Evolutionary conservation across 2,888 invertebrate species (phyloP), one percentile per base, ranked within the genome.

Genomic region (Eupithecia vulgata): DNA sequence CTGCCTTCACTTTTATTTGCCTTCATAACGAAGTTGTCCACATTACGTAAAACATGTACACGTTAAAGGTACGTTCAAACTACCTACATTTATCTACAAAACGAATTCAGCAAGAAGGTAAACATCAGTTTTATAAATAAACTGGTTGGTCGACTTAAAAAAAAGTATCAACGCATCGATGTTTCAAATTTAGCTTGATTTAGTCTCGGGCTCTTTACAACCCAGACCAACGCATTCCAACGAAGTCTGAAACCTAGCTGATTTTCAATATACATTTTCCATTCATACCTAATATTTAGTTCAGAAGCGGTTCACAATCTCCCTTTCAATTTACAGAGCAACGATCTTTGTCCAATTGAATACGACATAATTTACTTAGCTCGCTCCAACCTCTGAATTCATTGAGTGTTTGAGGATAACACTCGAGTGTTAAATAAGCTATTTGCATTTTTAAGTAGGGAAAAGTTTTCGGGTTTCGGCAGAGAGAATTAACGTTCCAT

Each of bases 361-460:
- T 61, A 34, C 17, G 34, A 34, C 34, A 34, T 34, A 17, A 34
- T 17, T 61, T 34, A 61, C 34, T 61, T 61, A 61, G 17, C 34
- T 34, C 34, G 61, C n/a, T 64, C 3, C 48, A 66, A 73, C 45
- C 59, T 69, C 61, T 45, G 66, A 65, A 52, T 57, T 62, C 42
- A 57, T 40, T 42, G 61, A 69, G 48, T 67, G 62, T 37, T 64
- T 67, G 40, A 62, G n/a, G 17, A 34, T 66, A 67, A 52, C 70
- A 62, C 48, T 64, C 30, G 40, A 70, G 52, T 66, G 69, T 35
- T 48, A 66, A 66, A 70, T 67, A 73, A 62, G 34, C 52, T 35
- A 61, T 67, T 70, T 70, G 30, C 67, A 70, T 70, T 48, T 73
- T 40, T 67, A 52, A 61, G 61, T n/a, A n/a, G 61, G 61, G 34